Evolutionary conservation across 2,888 invertebrate species (phyloP), one percentile per base, ranked within the genome.

Genomic region (Eupithecia pulchellata): DNA sequence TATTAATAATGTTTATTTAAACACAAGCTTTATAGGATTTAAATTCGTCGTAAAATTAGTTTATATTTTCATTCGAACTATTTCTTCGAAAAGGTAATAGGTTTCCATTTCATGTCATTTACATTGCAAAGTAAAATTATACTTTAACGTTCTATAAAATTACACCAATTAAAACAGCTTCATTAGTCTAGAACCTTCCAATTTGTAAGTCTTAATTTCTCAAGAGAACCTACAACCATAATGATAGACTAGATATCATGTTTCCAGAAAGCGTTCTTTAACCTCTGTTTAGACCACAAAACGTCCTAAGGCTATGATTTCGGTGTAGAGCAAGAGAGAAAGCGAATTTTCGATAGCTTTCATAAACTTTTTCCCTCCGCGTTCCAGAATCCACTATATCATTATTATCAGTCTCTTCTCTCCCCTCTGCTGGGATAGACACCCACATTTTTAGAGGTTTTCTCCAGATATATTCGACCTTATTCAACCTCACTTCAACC

Each of bases 251-350:
- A 60, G 0, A 57, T 30, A 60, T 66, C 32, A 64, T 69, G 73
- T 73, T 73, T 67, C 68, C 65, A 74, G 73, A 68, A 68, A 76
- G 68, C 73, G 68, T 66, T 69, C 68, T 68, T 63, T 61, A 74
- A 61, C 68, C 63, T 80, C 86, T 86, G 85, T 89, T 89, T 86
- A 84, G 85, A 84, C 80, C 88, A 77, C 77, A 75, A 77, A 86
- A 88, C 89, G 89, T 88, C 25, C 13, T 52, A 52, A 52, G 25
- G 25, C 52, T 52, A 25, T 13, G 25, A 25, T 13, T 25, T 52
- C 5, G 4, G 20, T 47, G 11, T 2, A 20, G 9, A 47, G n/a
- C 20, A 52, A 25, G 1, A 11, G 13, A 25, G 20, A 13, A 25
- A 52, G 25, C 25, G 25, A 4, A 25, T 52, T 52, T 13, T 8